phyloP scores from a whole-genome alignment of 2,888 invertebrate species.

The Drosophila putrida region DNA sequence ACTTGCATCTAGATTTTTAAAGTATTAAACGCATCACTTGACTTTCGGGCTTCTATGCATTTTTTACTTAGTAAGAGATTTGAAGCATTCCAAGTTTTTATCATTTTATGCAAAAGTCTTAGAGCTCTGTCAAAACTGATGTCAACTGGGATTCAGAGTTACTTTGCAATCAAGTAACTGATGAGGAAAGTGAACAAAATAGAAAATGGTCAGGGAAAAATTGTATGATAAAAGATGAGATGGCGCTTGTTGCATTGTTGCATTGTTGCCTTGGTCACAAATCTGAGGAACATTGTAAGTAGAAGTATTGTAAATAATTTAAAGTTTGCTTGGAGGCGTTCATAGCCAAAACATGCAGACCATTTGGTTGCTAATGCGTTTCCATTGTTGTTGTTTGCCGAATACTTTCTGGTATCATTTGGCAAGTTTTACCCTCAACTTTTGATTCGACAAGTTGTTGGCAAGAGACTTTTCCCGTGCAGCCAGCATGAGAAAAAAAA shows the following conservation, averaged over 20 bases:
- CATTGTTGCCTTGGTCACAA: constrained; percentile 52
- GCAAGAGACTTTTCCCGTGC: constrained; percentile 27
- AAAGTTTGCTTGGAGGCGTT: constrained; percentile 63
- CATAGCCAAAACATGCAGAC: constrained; percentile 61
- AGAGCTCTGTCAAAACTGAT: not conserved
- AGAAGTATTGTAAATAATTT: constrained; percentile 72
- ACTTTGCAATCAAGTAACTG: not conserved
- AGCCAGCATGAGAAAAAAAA: constrained; percentile 40
- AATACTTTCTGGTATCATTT: constrained; percentile 64
- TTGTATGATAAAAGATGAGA: not conserved
- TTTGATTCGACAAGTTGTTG: constrained; percentile 52
- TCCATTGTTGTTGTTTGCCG: constrained; percentile 45
- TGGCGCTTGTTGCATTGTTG: constrained; percentile 31
- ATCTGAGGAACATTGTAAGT: constrained; percentile 58
- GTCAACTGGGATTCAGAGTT: constrained; percentile 5
- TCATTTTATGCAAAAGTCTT: constrained; percentile 8
- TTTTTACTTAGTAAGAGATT: not conserved
- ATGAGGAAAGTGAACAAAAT: constrained; percentile 9
- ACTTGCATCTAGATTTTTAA: too few species aligned
- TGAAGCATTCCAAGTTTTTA: constrained; percentile 25
- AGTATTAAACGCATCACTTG: too few species aligned
- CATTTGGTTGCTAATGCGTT: constrained; percentile 62
- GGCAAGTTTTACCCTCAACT: constrained; percentile 60
- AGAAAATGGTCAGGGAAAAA: not conserved
- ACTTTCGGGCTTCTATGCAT: not conserved